These are phyloP conservation scores for Propsilocerus akamusi DNA, from an alignment of 1,140 invertebrate species.

Conservation along the genomic window DNA sequence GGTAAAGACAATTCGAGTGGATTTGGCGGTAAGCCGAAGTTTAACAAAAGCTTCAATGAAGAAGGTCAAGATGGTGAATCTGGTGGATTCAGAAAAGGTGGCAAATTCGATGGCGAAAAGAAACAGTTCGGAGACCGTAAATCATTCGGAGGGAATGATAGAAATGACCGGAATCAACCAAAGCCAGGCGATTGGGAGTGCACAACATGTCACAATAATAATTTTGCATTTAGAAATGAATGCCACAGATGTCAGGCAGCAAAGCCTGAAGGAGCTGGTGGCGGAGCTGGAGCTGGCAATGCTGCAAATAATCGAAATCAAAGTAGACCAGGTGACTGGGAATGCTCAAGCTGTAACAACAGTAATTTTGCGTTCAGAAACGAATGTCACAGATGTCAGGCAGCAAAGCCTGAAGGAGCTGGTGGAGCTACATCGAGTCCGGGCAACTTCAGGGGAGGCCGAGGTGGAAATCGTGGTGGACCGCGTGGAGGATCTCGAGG, in stretches of 20 bases:
- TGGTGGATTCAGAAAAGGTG: constrained; percentile 6
- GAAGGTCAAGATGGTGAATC: constrained; percentile 6
- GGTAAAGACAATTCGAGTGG: not conserved
- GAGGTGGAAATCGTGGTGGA: constrained; percentile 19
- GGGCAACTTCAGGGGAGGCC: constrained; percentile 22
- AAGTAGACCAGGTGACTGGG: not conserved
- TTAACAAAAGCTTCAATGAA: constrained; percentile 5
- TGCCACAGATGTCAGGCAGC: constrained; percentile 7
- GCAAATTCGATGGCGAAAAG: constrained; percentile 3
- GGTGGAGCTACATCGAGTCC: constrained; percentile 21
- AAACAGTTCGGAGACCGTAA: no score
- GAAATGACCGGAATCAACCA: constrained; percentile 5
- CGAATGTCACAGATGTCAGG: constrained; percentile 9
- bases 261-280: constrained; percentile 13
- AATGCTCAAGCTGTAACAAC: not conserved
- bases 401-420: constrained; percentile 12
- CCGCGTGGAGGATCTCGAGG: constrained; percentile 14
- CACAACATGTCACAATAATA: constrained; percentile 10
- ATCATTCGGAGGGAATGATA: constrained; percentile 7
- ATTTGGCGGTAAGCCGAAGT: constrained; percentile 7
- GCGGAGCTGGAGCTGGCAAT: constrained; percentile 9
- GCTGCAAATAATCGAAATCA: constrained; percentile 2
- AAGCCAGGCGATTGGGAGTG: constrained; percentile 8
- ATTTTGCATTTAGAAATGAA: constrained; percentile 1
- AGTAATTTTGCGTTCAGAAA: not conserved